phyloP scores from a whole-genome alignment of 2,888 invertebrate genomes.

The Ichneumoninae sp. region DNA sequence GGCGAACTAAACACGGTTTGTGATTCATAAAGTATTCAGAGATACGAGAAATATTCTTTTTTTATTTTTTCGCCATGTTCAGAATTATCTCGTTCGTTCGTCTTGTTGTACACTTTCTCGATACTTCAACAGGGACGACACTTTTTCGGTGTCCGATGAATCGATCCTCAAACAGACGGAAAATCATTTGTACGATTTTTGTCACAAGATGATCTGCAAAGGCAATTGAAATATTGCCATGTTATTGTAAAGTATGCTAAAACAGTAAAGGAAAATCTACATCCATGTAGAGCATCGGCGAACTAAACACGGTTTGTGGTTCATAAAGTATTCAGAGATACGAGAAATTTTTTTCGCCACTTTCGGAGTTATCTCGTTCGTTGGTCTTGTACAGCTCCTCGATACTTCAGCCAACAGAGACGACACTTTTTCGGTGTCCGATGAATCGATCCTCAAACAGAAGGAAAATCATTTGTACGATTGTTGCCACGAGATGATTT shows the following conservation, averaged over 20 bases:
- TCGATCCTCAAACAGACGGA: not conserved
- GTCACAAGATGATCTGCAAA: not conserved
- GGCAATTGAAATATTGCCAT: too few species aligned
- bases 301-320: too few species aligned
- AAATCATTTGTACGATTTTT: not conserved
- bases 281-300: too few species aligned
- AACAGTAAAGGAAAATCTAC: too few species aligned
- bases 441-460: not conserved
- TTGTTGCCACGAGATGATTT: not conserved
- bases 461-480: not conserved
- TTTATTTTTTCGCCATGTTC: constrained; percentile 16
- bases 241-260: too few species aligned
- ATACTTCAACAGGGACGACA: constrained; percentile 22
- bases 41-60: too few species aligned
- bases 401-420: constrained; percentile 26
- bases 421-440: not conserved
- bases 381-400: constrained; percentile 19
- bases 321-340: too few species aligned
- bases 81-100: constrained; percentile 38
- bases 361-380: constrained; percentile 39
- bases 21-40: too few species aligned
- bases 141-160: not conserved
- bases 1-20: too few species aligned
- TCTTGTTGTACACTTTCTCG: constrained; percentile 22
- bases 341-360: constrained; percentile 19